These are phyloP conservation scores for Melanerpes formicivorus DNA, from an alignment of 2,113 vertebrate species.

Conservation along the genomic window DNA sequence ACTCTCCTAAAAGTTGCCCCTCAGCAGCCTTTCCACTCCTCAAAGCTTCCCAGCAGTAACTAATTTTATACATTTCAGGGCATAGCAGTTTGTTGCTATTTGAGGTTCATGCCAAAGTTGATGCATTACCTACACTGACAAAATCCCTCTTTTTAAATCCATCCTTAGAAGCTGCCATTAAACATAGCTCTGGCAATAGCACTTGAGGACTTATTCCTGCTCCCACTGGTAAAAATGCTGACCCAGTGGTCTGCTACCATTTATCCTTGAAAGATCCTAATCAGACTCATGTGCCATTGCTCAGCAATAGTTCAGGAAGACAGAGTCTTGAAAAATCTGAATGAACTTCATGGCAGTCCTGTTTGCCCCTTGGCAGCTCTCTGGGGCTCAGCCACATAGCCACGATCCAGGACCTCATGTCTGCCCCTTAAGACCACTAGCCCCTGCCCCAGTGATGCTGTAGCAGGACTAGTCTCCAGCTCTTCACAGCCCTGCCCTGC, in stretches of 20 bases:
- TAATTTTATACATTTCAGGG: slow-evolving; percentile 32
- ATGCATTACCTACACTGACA: not conserved
- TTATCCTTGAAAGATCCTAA: accelerated
- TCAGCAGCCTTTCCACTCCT: not conserved
- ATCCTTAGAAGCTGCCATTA: not conserved
- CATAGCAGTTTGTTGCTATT: not conserved
- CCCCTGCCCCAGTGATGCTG: accelerated
- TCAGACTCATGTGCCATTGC: accelerated
- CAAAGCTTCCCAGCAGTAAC: slow-evolving; percentile 15
- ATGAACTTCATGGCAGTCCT: not conserved
- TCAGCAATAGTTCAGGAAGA: not conserved
- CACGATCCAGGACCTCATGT: not conserved
- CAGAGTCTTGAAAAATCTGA: not conserved
- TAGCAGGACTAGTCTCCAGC: not conserved
- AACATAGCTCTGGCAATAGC: not conserved
- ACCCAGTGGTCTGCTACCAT: not conserved
- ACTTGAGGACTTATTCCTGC: not conserved
- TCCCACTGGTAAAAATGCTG: not conserved
- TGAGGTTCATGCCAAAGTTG: not conserved
- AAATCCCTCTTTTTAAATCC: not conserved
- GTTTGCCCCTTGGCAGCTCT: not conserved
- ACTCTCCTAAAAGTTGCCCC: not conserved
- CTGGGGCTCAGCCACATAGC: accelerated
- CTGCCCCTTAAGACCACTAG: accelerated
- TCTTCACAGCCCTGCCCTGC: not conserved